Percentiles rank a stretch among this genome's conserved stretches.
Evolutionary conservation across 2,113 vertebrate species (phyloP).

Genomic region (Neopipo cinnamomea): DNA sequence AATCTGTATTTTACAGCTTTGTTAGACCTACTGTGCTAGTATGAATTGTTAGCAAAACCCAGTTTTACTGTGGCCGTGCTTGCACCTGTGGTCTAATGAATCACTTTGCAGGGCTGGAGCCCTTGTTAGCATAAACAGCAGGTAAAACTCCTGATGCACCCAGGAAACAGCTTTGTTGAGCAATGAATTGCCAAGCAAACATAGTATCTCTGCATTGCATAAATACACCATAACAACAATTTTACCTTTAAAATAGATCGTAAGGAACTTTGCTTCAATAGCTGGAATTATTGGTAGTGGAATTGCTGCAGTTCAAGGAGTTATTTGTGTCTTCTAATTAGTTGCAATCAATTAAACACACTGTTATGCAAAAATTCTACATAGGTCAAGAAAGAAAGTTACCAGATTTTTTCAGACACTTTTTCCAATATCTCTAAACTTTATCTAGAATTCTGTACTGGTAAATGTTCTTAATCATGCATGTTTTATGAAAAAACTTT

Average conservation of each 20-base stretch:
- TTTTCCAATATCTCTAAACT: background rate
- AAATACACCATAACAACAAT: background rate
- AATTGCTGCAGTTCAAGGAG: background rate
- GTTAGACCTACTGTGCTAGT: background rate
- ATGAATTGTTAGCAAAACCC: background rate
- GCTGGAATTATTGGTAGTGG: background rate
- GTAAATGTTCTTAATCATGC: background rate
- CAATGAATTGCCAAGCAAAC: background rate
- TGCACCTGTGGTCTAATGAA: background rate
- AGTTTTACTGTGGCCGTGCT: background rate
- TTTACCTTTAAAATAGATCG: background rate
- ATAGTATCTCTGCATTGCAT: background rate
- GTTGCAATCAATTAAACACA: background rate
- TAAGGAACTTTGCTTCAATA: background rate
- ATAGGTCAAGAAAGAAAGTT: background rate
- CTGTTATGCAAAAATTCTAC: background rate
- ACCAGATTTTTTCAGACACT: background rate
- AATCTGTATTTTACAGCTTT: background rate
- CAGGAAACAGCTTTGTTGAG: background rate
- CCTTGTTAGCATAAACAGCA: background rate
- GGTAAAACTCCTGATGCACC: background rate
- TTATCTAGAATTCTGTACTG: background rate
- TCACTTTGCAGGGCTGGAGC: background rate
- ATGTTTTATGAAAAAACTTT: background rate
- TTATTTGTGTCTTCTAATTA: background rate